Base-by-base conservation (phyloP, 2,113 vertebrate species). In the Murina feae region DNA sequence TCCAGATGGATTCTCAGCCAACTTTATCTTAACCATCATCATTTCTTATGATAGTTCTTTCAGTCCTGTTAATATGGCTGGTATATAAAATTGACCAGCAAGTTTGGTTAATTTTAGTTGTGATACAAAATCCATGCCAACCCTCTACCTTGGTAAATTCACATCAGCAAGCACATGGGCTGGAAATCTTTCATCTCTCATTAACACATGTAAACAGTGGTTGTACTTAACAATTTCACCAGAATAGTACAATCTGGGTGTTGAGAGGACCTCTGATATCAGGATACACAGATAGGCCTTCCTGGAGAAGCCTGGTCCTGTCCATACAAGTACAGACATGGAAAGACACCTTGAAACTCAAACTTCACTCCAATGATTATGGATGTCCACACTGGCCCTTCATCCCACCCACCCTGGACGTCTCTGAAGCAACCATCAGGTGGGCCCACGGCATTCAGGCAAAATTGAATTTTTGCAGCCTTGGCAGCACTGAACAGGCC, bases 1-100 rank as follows among this genome's bases (percentile, higher is more conserved):
- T 96, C 91, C 96, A 95, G 95, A 93, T 93, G 86, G 93, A 58
- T 71, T 68, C 86, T 83, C 91, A 28, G 44, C 44, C 76, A 58
- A 83, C 75, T 91, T 65, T 47, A 79, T 82, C 91, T 74, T 80
- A 37, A 79, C 32, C 6, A 12, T 58, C 80, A 68, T 21, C 94
- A 39, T 66, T 84, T 71, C 47, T 49, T 47, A 14, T 25, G 23
- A 84, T 66, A 69, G 68, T 51, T 63, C 78, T 80, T 35, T 71
- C 78, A 80, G 35, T 60, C 69, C 49, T 74, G 89, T 32, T 66
- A 47, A 51, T 87, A 35, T 68, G 91, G 21, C 44, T 84, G 75
- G 58, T 53, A 58, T 89, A 47, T 75, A 44, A 93, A 81, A 68
- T 13, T 17, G 12, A 35, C 35, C 30, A 32, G 32, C 58, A 60